Evolutionary conservation across 1,140 invertebrate species (phyloP).

Genomic region (Nasonia vitripennis): DNA sequence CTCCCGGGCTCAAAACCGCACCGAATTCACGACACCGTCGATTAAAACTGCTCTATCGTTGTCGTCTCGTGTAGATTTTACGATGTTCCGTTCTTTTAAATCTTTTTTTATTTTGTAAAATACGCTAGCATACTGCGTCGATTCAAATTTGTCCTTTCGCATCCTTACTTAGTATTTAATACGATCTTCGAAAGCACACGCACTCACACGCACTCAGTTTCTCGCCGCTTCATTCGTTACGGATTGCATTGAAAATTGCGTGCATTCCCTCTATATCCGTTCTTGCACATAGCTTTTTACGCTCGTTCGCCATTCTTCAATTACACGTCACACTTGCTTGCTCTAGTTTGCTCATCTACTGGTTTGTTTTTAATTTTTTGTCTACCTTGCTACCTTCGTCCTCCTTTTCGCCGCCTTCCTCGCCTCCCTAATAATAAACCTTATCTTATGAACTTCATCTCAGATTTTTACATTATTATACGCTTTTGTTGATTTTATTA

Average conservation of each 20-base stretch:
- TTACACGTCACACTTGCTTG: constrained; percentile 31
- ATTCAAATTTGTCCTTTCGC: constrained; percentile 7
- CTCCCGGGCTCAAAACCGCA: not conserved
- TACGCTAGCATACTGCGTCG: constrained; percentile 41
- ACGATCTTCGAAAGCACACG: constrained; percentile 32
- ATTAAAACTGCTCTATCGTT: constrained; percentile 30
- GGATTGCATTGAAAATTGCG: constrained; percentile 47
- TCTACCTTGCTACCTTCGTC: constrained; percentile 19
- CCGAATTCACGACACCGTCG: not conserved
- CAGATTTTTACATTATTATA: constrained; percentile 65
- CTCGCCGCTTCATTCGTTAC: constrained; percentile 8
- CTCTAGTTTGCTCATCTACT: constrained; percentile 40
- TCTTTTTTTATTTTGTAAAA: constrained; percentile 26
- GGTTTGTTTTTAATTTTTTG: constrained; percentile 6
- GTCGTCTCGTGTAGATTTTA: constrained; percentile 31
- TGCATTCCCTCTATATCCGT: constrained; percentile 22
- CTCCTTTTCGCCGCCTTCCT: not conserved
- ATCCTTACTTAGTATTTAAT: constrained; percentile 25
- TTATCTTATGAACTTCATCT: constrained; percentile 57
- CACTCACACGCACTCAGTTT: constrained; percentile 43
- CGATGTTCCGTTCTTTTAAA: constrained; percentile 3
- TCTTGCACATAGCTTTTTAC: not conserved
- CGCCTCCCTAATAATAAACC: constrained; percentile 49
- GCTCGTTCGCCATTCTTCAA: constrained; percentile 7
- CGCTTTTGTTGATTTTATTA: constrained; percentile 68